Conservation (phyloP, 2,888 invertebrate species). For the Leptogaster cylindrica region DNA sequence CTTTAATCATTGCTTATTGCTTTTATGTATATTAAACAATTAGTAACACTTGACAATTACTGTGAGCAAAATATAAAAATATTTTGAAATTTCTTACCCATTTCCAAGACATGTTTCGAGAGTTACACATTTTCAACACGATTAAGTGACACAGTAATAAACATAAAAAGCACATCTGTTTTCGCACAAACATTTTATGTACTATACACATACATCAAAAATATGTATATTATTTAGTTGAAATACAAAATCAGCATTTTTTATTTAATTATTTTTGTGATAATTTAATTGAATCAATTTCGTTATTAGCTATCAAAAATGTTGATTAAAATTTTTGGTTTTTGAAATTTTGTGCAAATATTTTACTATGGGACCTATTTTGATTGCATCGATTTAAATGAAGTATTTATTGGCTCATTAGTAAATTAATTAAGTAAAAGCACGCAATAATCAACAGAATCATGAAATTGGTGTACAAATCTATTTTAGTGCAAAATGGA, state of each 20-base stretch:
- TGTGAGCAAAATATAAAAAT: slow-evolving; percentile 10
- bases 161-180: slow-evolving; percentile 40
- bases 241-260: not conserved
- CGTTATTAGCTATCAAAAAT: too few species aligned
- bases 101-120: not conserved
- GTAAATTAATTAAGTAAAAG: not conserved
- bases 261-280: not conserved
- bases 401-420: too few species aligned
- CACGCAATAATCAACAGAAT: too few species aligned
- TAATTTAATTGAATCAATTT: slow-evolving; percentile 17
- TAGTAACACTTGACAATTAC: slow-evolving; percentile 8
- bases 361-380: too few species aligned
- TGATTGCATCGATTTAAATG: too few species aligned
- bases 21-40: not conserved
- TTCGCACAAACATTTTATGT: slow-evolving; percentile 31
- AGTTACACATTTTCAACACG: slow-evolving; percentile 17
- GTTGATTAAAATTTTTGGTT: too few species aligned
- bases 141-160: slow-evolving; percentile 31
- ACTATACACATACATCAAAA: slow-evolving; percentile 36
- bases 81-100: slow-evolving; percentile 26
- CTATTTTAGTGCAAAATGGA: slow-evolving; percentile 11
- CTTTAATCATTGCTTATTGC: not conserved
- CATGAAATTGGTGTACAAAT: slow-evolving; percentile 2
- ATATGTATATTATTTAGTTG: slow-evolving; percentile 29
- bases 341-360: too few species aligned